Evolutionary conservation across 2,113 vertebrate species (phyloP).

Genomic region (Campylomormyrus numenius): DNA sequence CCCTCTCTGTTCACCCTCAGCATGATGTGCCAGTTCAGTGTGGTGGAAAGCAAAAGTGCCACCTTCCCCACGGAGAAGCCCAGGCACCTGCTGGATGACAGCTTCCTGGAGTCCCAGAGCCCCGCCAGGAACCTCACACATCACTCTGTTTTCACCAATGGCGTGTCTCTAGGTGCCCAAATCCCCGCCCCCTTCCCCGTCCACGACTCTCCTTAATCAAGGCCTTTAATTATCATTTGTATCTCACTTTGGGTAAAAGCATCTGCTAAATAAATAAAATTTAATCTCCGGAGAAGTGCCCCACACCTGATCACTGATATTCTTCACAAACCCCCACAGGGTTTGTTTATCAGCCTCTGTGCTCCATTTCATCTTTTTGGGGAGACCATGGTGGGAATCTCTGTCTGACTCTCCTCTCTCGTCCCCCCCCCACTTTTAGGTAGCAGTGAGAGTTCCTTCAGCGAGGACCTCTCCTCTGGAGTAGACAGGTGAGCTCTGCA

Average conservation of each 20-base stretch:
- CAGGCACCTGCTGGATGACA: conserved; percentile 91
- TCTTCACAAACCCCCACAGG: neutral
- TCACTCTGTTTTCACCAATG: conserved; percentile 66
- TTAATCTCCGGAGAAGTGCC: neutral
- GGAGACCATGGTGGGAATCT: neutral
- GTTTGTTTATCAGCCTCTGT: neutral
- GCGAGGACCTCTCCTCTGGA: conserved; percentile 79
- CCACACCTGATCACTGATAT: neutral
- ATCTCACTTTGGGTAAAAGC: neutral
- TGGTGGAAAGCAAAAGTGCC: conserved; percentile 85
- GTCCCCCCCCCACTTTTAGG: conserved; percentile 57
- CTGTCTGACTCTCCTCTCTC: neutral
- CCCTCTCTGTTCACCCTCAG: conserved; percentile 47
- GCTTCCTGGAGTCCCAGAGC: conserved; percentile 85
- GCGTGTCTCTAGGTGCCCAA: conserved; percentile 70
- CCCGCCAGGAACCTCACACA: conserved; percentile 61
- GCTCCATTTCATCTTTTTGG: neutral
- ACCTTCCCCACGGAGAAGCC: conserved; percentile 84
- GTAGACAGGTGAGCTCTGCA: conserved; percentile 76
- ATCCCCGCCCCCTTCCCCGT: neutral
- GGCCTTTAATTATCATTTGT: neutral
- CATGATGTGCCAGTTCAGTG: conserved; percentile 87
- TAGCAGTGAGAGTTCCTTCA: conserved; percentile 93
- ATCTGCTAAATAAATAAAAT: neutral
- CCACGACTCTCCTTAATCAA: neutral